Evolutionary conservation across 92 coral and sea anemone genomes (phyloP), one percentile per base, ranked within the genome.

Genomic region (Isaurus tuberculatus): DNA sequence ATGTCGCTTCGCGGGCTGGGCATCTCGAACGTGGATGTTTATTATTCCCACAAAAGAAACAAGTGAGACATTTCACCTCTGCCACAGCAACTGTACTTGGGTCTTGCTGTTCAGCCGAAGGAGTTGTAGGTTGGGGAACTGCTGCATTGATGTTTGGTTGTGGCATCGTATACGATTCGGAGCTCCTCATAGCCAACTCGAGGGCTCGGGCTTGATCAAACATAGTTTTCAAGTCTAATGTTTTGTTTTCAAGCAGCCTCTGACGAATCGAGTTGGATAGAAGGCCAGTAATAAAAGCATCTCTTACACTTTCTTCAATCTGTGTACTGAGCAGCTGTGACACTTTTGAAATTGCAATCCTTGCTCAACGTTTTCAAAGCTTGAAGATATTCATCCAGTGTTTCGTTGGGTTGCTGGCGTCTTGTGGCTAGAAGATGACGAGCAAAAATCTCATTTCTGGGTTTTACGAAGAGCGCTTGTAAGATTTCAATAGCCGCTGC

Each of bases 21-120:
- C 91, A 84, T 67, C 44, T 86, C 15, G 87, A 86, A 51, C 90
- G 87, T 15, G 85, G 83, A 63, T 90, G 92, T 37, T 65, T 89
- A 37, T 22, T 43, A 28, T 85, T 90, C 8, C 92, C 90, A 90
- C 92, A 90, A 73, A 72, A 90, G 85, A 66, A 90, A 60, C 89
- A 89, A 31, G 79, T 53, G 5, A 77, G 25, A 61, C 65, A 72
- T 29, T 84, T 55, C 15, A 81, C 43, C 19, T 44, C 86, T 4
- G 75, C 43, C 19, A 19, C 86, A 8, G 86, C 73, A 57, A 73
- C 46, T 49, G 83, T 60, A 73, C 22, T 11, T 27, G 58, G 36
- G n/a, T 66, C 43, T 64, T 25, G 44, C 80, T 44, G 67, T 27
- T 64, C 80, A 61, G 79, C 75, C 4, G 67, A 65, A 28, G 28